Conservation (phyloP, 2,888 invertebrate species). For the Drosophila phalerata region DNA sequence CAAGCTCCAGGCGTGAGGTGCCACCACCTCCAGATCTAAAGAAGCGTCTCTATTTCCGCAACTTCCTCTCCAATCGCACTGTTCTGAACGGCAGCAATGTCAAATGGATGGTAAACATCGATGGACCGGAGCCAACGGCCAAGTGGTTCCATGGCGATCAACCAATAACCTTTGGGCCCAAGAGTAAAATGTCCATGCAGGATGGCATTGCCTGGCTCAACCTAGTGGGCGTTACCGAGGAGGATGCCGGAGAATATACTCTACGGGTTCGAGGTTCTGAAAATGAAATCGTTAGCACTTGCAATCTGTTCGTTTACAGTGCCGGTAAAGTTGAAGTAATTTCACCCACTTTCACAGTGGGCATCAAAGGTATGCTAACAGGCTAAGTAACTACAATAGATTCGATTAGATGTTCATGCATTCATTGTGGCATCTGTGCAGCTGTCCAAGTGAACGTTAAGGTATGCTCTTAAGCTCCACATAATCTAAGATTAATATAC, state of each 20-base stretch:
- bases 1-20: conserved; percentile 80
- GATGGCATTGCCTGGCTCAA: conserved; percentile 92
- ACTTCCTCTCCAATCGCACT: conserved; percentile 91
- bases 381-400: conserved; percentile 10
- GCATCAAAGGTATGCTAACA: conserved; percentile 88
- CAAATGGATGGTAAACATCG: conserved; percentile 92
- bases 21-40: conserved; percentile 86
- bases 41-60: conserved; percentile 88
- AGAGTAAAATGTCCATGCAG: conserved; percentile 88
- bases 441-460: conserved; percentile 51
- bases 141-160: conserved; percentile 91
- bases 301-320: conserved; percentile 87
- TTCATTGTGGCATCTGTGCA: conserved; percentile 36
- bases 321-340: conserved; percentile 87
- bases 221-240: conserved; percentile 88
- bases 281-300: conserved; percentile 90
- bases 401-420: conserved; percentile 10
- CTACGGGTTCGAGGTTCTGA: conserved; percentile 91
- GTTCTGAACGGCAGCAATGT: conserved; percentile 91
- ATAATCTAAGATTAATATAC: conserved; percentile 5
- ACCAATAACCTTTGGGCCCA: conserved; percentile 87
- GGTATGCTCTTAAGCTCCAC: conserved; percentile 30
- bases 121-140: conserved; percentile 90
- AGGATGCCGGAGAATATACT: conserved; percentile 92
- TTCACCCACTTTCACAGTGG: conserved; percentile 91